Percentiles rank a stretch among this genome's conserved stretches.
phyloP scores from a whole-genome alignment of 1,140 invertebrate species.

The Lanistes nyassanus region DNA sequence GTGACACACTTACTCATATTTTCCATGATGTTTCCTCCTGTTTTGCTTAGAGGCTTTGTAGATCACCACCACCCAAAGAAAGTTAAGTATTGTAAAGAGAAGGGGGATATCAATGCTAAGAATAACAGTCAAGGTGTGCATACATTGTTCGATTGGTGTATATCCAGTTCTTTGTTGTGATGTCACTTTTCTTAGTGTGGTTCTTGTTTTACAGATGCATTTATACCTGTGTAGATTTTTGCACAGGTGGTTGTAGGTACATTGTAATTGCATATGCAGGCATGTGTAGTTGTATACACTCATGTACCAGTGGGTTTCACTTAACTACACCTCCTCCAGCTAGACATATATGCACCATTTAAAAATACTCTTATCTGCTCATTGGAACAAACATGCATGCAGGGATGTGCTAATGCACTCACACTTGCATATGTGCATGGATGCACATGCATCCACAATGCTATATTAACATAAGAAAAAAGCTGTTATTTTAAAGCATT shows the following conservation, averaged over 20 bases:
- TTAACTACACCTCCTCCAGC: background rate
- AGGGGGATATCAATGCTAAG: too few species aligned
- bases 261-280: background rate
- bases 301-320: background rate
- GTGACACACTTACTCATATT: too few species aligned
- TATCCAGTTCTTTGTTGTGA: too few species aligned
- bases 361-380: background rate
- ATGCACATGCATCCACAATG: conserved; percentile 5
- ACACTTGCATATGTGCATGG: background rate
- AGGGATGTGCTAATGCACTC: background rate
- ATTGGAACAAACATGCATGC: background rate
- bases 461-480: background rate
- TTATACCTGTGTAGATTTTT: too few species aligned
- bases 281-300: background rate
- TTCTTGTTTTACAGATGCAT: too few species aligned
- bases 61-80: too few species aligned
- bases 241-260: background rate
- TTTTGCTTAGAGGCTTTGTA: too few species aligned
- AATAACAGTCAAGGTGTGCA: too few species aligned
- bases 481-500: background rate
- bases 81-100: too few species aligned
- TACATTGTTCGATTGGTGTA: too few species aligned
- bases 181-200: too few species aligned
- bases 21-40: too few species aligned
- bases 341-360: background rate